A percentile compares a stretch with the other conserved stretches of the same genome.
Evolutionary conservation across 2,888 invertebrate genomes (phyloP).

Genomic region (Drosophila testacea): DNA sequence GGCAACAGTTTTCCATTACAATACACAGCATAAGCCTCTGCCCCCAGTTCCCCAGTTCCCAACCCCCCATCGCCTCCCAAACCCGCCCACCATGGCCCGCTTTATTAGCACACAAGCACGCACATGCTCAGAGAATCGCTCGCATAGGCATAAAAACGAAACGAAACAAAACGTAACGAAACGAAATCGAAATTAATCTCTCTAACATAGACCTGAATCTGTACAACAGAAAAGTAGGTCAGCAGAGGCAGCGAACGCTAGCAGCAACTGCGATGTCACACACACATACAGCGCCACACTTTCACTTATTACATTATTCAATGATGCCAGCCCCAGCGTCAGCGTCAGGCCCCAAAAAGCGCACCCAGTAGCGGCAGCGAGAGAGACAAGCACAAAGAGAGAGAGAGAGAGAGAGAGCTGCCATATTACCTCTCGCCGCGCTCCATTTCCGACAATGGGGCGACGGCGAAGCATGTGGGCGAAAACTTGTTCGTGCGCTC

Average conservation of each 20-base stretch:
- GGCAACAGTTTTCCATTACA: conserved; percentile 71
- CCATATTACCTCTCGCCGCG: conserved; percentile 38
- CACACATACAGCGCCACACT: conserved; percentile 87
- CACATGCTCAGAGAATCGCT: conserved; percentile 24
- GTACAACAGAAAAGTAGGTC: conserved; percentile 92
- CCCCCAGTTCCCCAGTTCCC: conserved; percentile 6
- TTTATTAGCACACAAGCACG: conserved; percentile 38
- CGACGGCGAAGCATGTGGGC: conserved; percentile 65
- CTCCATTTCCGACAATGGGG: conserved; percentile 52
- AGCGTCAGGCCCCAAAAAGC: conserved; percentile 85
- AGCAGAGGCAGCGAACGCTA: conserved; percentile 83
- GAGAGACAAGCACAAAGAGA: conserved; percentile 18
- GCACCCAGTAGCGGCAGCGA: conserved; percentile 30
- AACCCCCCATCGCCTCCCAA: background rate
- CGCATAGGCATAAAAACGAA: conserved; percentile 61
- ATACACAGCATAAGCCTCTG: conserved; percentile 31
- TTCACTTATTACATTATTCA: conserved; percentile 93
- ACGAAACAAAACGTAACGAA: conserved; percentile 63
- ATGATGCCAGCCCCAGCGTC: conserved; percentile 59
- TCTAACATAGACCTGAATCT: conserved; percentile 97
- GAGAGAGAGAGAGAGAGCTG: conserved; percentile 14
- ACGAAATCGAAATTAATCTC: conserved; percentile 83
- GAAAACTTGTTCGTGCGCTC: conserved; percentile 72
- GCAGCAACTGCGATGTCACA: conserved; percentile 36
- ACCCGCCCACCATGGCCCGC: conserved; percentile 15